Percentiles rank a stretch among this genome's conserved stretches.
phyloP scores from a whole-genome alignment of 64 coral and sea anemone genomes.

The Stichodactyla helianthus region DNA sequence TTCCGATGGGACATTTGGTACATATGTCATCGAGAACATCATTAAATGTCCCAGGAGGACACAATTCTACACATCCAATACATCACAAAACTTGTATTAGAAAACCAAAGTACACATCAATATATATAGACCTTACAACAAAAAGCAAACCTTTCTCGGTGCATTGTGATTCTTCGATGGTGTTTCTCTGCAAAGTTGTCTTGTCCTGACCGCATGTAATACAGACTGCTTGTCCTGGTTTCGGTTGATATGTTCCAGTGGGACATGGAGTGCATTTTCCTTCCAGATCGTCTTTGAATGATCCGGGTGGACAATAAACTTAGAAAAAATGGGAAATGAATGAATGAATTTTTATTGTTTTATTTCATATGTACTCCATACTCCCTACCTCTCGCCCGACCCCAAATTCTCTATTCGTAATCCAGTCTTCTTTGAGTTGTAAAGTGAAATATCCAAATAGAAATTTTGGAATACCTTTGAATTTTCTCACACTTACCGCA shows the following conservation, averaged over 20 bases:
- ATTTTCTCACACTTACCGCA: constrained; percentile 25
- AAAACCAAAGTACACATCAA: not conserved
- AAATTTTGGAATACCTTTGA: too few relatives aligned
- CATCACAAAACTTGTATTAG: not conserved
- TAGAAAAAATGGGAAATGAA: not conserved
- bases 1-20: constrained; percentile 2
- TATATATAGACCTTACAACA: not conserved
- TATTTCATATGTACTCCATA: not conserved
- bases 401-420: too few relatives aligned
- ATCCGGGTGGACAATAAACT: constrained; percentile 20
- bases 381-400: too few relatives aligned
- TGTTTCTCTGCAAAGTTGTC: not conserved
- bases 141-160: constrained; percentile 5
- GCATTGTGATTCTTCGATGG: constrained; percentile 8
- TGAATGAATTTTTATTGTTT: not conserved
- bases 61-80: not conserved
- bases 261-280: constrained; percentile 5
- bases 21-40: not conserved
- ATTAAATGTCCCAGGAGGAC: constrained; percentile 4
- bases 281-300: not conserved
- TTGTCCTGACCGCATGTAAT: not conserved
- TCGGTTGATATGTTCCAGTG: constrained; percentile 4
- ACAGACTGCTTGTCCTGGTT: constrained; percentile 6
- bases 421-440: too few relatives aligned
- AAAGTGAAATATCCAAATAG: too few relatives aligned